Conservation (phyloP, 2,888 invertebrate genomes). For the Nycteola revayana region DNA sequence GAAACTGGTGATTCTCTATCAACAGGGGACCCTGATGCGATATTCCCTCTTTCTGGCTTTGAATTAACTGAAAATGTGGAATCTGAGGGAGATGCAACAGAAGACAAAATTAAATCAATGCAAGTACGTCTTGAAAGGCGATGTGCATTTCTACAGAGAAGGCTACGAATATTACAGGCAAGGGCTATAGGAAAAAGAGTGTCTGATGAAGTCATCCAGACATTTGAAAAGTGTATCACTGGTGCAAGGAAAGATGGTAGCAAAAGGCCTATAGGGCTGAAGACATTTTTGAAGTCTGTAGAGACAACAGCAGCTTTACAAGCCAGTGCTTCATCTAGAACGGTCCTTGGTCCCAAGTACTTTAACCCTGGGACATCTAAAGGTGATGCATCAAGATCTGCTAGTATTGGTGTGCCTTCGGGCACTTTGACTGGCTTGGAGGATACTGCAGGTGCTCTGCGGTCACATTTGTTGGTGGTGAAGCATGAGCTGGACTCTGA, state of each 20-base stretch:
- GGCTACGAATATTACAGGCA: constrained; percentile 89
- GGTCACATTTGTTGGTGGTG: constrained; percentile 87
- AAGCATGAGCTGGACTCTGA: constrained; percentile 93
- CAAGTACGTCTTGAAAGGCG: constrained; percentile 86
- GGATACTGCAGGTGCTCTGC: constrained; percentile 87
- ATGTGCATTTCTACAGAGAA: constrained; percentile 86
- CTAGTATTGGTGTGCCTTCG: constrained; percentile 78
- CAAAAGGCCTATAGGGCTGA: constrained; percentile 67
- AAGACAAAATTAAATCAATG: constrained; percentile 74
- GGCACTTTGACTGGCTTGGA: constrained; percentile 87
- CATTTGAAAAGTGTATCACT: constrained; percentile 86
- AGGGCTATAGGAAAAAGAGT: constrained; percentile 88
- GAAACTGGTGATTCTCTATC: constrained; percentile 77
- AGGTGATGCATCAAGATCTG: constrained; percentile 88
- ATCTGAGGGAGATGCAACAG: constrained; percentile 74
- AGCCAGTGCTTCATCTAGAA: constrained; percentile 64
- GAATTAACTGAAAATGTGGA: constrained; percentile 77
- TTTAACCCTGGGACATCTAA: constrained; percentile 84
- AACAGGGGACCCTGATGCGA: constrained; percentile 73
- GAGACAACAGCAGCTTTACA: constrained; percentile 70
- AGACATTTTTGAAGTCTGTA: constrained; percentile 68
- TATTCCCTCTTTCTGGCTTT: constrained; percentile 68
- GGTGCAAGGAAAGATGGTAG: constrained; percentile 84
- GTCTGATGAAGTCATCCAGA: constrained; percentile 87
- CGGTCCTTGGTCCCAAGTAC: constrained; percentile 63